phyloP scores from a whole-genome alignment of 2,113 vertebrate species.

The Isurus oxyrinchus region DNA sequence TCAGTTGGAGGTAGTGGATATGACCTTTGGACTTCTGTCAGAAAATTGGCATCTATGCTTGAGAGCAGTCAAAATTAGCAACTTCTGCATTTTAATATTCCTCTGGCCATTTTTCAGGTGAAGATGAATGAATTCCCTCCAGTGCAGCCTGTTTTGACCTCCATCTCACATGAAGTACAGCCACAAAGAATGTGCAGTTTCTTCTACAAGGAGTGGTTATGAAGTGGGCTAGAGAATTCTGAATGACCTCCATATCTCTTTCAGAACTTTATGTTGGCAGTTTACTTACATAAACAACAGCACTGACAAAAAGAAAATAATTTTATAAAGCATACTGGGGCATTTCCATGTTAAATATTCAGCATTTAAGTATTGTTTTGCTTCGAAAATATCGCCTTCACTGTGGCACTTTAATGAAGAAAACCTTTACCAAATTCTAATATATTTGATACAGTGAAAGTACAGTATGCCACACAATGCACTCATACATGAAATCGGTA shows the following conservation, averaged over 20 bases:
- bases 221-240: background rate
- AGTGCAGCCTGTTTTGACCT: constrained; percentile 24
- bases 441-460: background rate
- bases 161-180: background rate
- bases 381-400: background rate
- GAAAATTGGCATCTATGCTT: constrained; percentile 21
- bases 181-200: background rate
- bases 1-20: background rate
- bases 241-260: background rate
- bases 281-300: background rate
- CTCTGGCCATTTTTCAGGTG: constrained; percentile 28
- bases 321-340: background rate
- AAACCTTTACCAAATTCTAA: background rate
- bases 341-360: background rate
- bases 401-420: background rate
- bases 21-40: background rate
- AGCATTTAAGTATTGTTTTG: background rate
- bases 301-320: background rate
- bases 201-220: background rate
- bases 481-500: background rate
- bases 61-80: constrained; percentile 16
- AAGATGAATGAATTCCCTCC: constrained; percentile 22
- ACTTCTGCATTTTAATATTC: constrained; percentile 29
- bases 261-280: background rate
- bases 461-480: background rate